Percentiles rank a stretch among this genome's conserved stretches.
phyloP scores from a whole-genome alignment of 2,797 vertebrate genomes.

The Sebastes hopkinsi region DNA sequence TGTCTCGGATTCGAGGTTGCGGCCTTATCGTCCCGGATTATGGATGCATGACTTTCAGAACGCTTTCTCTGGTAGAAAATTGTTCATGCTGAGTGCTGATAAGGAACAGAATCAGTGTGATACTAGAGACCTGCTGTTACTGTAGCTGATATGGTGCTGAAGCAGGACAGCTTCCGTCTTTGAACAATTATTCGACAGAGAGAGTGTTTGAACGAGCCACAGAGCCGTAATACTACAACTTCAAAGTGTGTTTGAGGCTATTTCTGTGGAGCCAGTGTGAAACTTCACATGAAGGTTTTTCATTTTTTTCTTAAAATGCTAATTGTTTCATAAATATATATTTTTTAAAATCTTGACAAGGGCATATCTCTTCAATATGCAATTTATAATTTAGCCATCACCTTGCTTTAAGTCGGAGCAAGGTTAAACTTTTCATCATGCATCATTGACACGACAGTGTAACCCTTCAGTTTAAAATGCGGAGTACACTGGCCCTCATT shows the following conservation, averaged over 20 bases:
- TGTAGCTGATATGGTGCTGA: constrained; percentile 52
- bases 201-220: constrained; percentile 59
- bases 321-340: constrained; percentile 46
- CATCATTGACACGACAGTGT: constrained; percentile 18
- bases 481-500: constrained; percentile 9
- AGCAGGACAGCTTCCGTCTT: constrained; percentile 68
- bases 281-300: constrained; percentile 44
- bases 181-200: constrained; percentile 66
- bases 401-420: constrained; percentile 11
- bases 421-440: constrained; percentile 26
- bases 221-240: constrained; percentile 52
- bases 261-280: constrained; percentile 59
- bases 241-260: constrained; percentile 74
- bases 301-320: constrained; percentile 49
- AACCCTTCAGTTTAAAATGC: constrained; percentile 8
- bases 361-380: constrained; percentile 23
- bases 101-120: constrained; percentile 68
- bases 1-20: constrained; percentile 36
- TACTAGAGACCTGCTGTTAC: constrained; percentile 69
- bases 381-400: constrained; percentile 21
- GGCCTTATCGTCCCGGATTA: constrained; percentile 63
- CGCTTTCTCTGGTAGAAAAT: constrained; percentile 57
- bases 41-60: constrained; percentile 69
- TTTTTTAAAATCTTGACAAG: constrained; percentile 32
- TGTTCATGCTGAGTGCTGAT: constrained; percentile 70